Evolutionary conservation across 30 jellyfish, hydroid and myxozoan genomes (phyloP), one percentile per base, ranked within the genome.

Genomic region (Hydractinia echinata): DNA sequence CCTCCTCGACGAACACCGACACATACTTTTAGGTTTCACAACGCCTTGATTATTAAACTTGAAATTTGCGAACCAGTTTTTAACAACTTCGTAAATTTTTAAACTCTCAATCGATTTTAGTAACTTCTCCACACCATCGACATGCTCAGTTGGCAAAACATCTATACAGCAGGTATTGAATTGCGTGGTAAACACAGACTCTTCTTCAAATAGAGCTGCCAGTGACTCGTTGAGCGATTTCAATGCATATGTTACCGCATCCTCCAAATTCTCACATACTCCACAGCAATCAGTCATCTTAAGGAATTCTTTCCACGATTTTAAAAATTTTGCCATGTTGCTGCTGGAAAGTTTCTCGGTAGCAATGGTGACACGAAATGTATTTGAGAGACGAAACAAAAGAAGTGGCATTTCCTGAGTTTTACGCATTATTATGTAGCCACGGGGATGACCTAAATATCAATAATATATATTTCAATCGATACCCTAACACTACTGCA

Each of bases 381-480:
- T 79, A 39, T 88, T 61, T 44, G 96, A 82, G 5, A 87, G 73
- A 10, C 92, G 83, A 80, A 87, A 81, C 39, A 87, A 67, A 52
- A 87, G 56, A 21, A 87, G 78, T n/a, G 96, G 96, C 39, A 87
- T n/a, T n/a, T 85, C 92, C 54, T 76, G 81, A 49, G 86, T 84
- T 76, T 79, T 87, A 8, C 81, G 83, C 54, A 87, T 54, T 18
- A 76, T 66, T 67, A 87, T 82, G 54, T 82, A 87, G 1, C 96
- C 96, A 73, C 96, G 66, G 55, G 88, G 96, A 66, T 49, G 61
- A 15, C 96, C 96, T 87, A 74, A 74, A 74, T 19, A 30, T 44
- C 10, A 7, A 30, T 30, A 30, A 30, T 30, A 30, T 30, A 30
- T 30, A 30, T 30, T 30, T 2, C 1, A 30, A 30, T 30, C 44